A percentile compares a stretch with the other conserved stretches of the same genome.
Conservation (phyloP, 2,113 vertebrate species). For the Ptilonorhynchus violaceus region DNA sequence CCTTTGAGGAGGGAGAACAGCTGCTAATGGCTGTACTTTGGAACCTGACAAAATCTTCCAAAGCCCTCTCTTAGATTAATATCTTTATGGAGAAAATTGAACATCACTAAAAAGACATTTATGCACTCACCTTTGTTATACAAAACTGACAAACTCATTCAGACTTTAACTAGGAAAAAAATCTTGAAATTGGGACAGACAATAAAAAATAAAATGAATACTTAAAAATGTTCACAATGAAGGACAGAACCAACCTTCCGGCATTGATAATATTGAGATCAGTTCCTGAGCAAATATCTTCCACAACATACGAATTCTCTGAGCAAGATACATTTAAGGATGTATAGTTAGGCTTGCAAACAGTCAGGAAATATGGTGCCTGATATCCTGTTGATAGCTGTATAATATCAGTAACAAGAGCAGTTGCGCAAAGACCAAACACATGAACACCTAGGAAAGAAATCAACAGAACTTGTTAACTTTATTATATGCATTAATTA, state of each 20-base stretch:
- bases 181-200: background rate
- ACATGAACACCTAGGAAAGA: constrained; percentile 86
- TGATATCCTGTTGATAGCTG: constrained; percentile 96
- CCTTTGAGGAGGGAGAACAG: background rate
- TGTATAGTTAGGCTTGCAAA: constrained; percentile 97
- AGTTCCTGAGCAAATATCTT: constrained; percentile 93
- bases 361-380: constrained; percentile 94
- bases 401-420: constrained; percentile 94
- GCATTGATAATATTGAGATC: constrained; percentile 87
- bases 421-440: constrained; percentile 95
- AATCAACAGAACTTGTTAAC: background rate
- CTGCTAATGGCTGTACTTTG: background rate
- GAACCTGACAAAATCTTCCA: background rate
- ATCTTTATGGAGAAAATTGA: background rate
- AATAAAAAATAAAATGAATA: background rate
- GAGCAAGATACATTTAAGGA: constrained; percentile 91
- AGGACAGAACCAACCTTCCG: constrained; percentile 83
- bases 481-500: background rate
- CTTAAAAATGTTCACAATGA: background rate
- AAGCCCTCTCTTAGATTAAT: background rate
- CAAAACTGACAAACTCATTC: background rate
- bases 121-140: background rate
- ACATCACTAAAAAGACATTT: background rate
- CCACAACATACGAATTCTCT: constrained; percentile 91
- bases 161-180: background rate